These are phyloP conservation scores for Leptoclinus maculatus DNA, from an alignment of 2,797 vertebrate species.

Conservation along the genomic window DNA sequence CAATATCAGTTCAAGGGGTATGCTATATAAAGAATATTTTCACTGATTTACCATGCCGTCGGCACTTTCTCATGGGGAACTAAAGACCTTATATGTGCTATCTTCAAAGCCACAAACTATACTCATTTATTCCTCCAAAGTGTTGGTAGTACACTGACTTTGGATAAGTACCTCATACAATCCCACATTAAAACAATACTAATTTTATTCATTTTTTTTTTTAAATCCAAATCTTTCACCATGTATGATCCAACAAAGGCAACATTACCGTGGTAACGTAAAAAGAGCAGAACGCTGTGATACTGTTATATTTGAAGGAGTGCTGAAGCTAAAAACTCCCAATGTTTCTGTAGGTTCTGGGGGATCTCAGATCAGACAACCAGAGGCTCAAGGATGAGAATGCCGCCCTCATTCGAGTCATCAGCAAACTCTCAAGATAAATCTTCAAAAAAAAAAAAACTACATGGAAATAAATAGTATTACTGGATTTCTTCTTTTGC, in stretches of 20 bases:
- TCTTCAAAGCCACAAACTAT: too few species aligned
- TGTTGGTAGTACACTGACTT: too few species aligned
- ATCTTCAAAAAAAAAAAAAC: conserved; percentile 14
- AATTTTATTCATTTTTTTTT: too few species aligned
- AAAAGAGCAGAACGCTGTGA: neutral
- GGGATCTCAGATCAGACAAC: conserved; percentile 90
- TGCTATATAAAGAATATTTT: too few species aligned
- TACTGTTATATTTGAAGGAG: neutral
- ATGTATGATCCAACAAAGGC: neutral
- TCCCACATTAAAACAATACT: too few species aligned
- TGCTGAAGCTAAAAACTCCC: neutral
- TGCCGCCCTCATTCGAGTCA: conserved; percentile 91
- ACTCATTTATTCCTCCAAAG: too few species aligned
- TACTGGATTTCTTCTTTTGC: conserved; percentile 56
- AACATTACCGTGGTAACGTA: neutral
- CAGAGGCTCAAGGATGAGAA: conserved; percentile 94
- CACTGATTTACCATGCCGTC: too few species aligned
- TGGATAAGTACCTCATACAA: too few species aligned
- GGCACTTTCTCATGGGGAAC: too few species aligned
- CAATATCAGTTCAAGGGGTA: too few species aligned
- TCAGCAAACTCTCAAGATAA: conserved; percentile 94
- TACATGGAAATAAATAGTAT: conserved; percentile 56
- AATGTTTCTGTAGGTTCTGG: conserved; percentile 77
- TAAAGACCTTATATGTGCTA: too few species aligned
- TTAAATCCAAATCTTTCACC: too few species aligned